Evolutionary conservation across 1,140 invertebrate species (phyloP), one percentile per base, ranked within the genome.

Genomic region (Drosophila ohnishii): DNA sequence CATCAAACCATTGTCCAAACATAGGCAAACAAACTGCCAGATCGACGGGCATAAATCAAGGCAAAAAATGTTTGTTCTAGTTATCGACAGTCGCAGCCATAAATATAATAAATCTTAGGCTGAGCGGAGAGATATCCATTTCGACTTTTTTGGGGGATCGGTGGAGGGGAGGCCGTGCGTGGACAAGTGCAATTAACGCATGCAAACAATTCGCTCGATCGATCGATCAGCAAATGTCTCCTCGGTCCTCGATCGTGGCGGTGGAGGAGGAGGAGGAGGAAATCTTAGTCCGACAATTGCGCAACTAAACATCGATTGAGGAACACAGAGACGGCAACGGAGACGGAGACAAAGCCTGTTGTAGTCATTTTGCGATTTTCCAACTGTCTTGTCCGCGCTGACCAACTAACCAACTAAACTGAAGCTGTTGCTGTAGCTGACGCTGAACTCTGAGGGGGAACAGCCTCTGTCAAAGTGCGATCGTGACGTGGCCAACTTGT

Each of bases 401-500:
- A 89, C 84, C 84, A 88, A 88, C 84, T 88, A 88, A 88, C 84
- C 84, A 83, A 87, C 67, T 87, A 75, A 87, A 58, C 69, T 45
- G 58, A 75, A 63, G 57, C 57, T 55, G 51, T n/a, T 6, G 51
- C 69, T 35, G 44, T 70, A 1, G 50, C 50, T 35, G 50, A 35
- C 50, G 51, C 51, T 55, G 51, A 55, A 55, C 51, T 55, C n/a
- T 40, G 42, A 22, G 34, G 25, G 47, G 25, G 13, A 55, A 16
- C 28, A 50, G 25, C 78, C 57, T 75, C 80, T 83, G 80, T 83
- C 82, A 84, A 83, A 87, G 84, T 87, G 84, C 84, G 85, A 88
- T 88, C 84, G 84, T 88, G 84, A 88, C 84, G 84, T 80, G 85
- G 84, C 84, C 77, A 88, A 84, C 84, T 88, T 80, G 84, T 88